Evolutionary conservation across 2,888 invertebrate species (phyloP), one percentile per base, ranked within the genome.

Genomic region (Callyntrura sp.): DNA sequence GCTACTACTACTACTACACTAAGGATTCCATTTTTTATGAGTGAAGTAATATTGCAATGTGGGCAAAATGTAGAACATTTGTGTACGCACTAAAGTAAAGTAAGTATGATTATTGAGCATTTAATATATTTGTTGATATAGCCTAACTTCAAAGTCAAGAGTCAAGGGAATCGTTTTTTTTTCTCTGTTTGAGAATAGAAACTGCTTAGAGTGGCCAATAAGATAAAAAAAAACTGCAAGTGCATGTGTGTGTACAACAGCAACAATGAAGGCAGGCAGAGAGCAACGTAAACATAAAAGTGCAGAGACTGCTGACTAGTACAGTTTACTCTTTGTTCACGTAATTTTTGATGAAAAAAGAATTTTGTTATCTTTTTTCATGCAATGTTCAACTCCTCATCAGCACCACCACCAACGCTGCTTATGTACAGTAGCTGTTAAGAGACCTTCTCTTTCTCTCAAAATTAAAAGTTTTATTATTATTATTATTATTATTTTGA

Each of bases 121-220:
- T 35, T 35, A 35, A 35, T 35, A 35, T 35, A 35, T 35, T 6
- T 35, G 35, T 35, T 25, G 57, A 57, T 14, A n/a, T 14, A 57
- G 17, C 20, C 51, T 48, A 51, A 68, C 68, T 51, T 79, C 79
- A 79, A 79, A 79, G 79, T 79, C 79, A 79, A 79, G 79, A 79
- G 79, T 79, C 79, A 79, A 79, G 79, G 79, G 79, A 79, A 79
- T 79, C 79, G 6, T 45, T 48, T 76, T 76, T 45, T 51, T 17
- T 73, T 73, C 20, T n/a, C 20, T n/a, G n/a, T 43, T 57, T 57
- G 57, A 6, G 43, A 17, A 70, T 17, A 70, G 45, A 70, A 45
- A 45, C 23, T 35, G 70, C 11, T 45, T 35, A 2, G 6, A 35
- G 35, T 35, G 35, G 35, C 35, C 70, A 76, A 51, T 11, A 51